phyloP scores from a whole-genome alignment of 2,888 invertebrate genomes.

The Frankliniella fusca region DNA sequence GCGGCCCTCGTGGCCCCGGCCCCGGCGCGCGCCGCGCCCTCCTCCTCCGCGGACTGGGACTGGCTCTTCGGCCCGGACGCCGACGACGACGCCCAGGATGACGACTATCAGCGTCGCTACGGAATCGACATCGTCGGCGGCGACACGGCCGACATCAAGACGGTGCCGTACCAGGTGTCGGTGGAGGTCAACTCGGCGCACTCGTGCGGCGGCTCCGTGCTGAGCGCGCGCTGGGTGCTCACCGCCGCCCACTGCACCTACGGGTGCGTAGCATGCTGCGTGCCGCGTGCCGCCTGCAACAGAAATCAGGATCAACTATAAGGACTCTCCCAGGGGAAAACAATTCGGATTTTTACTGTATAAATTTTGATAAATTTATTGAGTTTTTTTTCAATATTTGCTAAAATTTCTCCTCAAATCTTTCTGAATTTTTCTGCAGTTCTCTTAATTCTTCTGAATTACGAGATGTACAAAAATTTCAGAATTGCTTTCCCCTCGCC shows the following conservation, averaged over 20 bases:
- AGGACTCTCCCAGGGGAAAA: no score
- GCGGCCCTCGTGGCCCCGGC: not conserved
- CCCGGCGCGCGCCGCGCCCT: not conserved
- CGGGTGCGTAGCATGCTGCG: not conserved
- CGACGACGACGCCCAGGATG: not conserved
- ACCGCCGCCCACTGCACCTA: not conserved
- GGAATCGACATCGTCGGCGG: not conserved
- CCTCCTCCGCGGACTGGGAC: not conserved
- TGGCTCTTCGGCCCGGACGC: not conserved
- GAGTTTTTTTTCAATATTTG: no score
- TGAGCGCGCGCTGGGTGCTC: not conserved
- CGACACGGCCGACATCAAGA: not conserved
- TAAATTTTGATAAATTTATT: no score
- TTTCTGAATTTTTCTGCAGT: no score
- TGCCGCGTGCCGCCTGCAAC: no score
- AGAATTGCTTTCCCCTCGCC: no score
- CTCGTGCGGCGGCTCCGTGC: not conserved
- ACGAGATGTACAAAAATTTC: no score
- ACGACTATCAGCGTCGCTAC: not conserved
- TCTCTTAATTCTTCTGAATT: no score
- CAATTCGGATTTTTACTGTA: no score
- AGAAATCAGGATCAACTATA: no score
- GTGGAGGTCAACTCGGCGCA: not conserved
- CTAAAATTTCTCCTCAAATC: no score
- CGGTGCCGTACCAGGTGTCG: slow-evolving; percentile 1